These are phyloP conservation scores for Kryphioiulus occultus DNA, from an alignment of 2,888 invertebrate genomes.

Conservation along the genomic window DNA sequence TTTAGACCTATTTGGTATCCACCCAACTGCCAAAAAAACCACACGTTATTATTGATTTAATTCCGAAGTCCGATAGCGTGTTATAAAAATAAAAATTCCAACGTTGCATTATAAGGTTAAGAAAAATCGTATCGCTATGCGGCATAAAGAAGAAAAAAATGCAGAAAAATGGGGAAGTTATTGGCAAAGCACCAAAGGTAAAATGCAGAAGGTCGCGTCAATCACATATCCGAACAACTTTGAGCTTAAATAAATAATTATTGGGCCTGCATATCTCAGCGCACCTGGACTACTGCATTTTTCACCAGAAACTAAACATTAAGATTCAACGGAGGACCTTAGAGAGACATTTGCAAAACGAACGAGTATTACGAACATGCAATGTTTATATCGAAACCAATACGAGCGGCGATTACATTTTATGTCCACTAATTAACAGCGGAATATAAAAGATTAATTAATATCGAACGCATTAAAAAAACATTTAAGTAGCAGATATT, in stretches of 20 bases:
- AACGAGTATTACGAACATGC: neutral
- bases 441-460: neutral
- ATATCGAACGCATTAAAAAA: neutral
- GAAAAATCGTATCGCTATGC: neutral
- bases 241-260: neutral
- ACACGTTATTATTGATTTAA: neutral
- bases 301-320: neutral
- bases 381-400: neutral
- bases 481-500: neutral
- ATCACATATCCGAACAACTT: neutral
- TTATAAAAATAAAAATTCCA: neutral
- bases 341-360: neutral
- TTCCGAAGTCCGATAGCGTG: neutral
- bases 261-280: neutral
- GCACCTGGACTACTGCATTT: neutral
- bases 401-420: neutral
- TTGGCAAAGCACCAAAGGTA: slow-evolving; percentile 31
- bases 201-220: slow-evolving; percentile 15
- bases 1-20: neutral
- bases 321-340: neutral
- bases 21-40: neutral
- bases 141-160: neutral
- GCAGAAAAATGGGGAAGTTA: neutral
- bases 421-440: neutral
- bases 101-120: neutral